phyloP scores from a whole-genome alignment of 2,113 vertebrate genomes.

The Tonatia bakeri region DNA sequence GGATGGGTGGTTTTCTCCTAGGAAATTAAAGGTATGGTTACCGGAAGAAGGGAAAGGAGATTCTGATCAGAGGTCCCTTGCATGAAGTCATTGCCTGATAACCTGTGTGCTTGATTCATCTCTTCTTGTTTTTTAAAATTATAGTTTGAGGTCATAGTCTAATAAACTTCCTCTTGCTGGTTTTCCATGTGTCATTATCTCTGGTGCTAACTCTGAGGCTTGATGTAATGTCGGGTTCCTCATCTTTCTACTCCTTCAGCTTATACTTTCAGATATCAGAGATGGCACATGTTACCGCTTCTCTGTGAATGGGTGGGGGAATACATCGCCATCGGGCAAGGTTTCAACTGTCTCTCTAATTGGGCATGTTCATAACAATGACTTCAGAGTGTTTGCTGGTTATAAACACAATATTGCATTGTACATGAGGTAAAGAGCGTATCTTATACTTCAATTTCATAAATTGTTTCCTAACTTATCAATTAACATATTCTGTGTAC shows the following conservation, averaged over 20 bases:
- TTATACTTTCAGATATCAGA: constrained; percentile 8
- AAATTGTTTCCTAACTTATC: constrained; percentile 35
- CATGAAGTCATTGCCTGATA: too few relatives aligned
- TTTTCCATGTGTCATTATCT: neutral
- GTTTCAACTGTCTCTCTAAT: neutral
- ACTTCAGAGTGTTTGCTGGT: constrained; percentile 40
- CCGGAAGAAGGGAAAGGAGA: neutral
- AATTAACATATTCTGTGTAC: constrained; percentile 34
- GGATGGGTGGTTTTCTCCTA: neutral
- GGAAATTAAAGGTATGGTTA: neutral
- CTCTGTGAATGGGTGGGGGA: constrained; percentile 47
- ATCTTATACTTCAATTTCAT: constrained; percentile 23
- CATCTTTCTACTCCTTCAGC: neutral
- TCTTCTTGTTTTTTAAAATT: neutral
- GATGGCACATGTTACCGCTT: neutral
- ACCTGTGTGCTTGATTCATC: neutral
- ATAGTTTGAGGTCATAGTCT: neutral
- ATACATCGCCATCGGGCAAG: constrained; percentile 19
- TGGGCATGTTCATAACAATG: neutral
- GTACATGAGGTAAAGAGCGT: neutral
- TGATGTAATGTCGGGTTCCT: neutral
- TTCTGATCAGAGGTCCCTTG: neutral
- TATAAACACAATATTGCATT: constrained; percentile 15
- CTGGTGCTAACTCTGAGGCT: neutral
- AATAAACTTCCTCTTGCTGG: neutral